phyloP scores from a whole-genome alignment of 2,797 vertebrate genomes.

The Tokudaia tokunoshimensis region DNA sequence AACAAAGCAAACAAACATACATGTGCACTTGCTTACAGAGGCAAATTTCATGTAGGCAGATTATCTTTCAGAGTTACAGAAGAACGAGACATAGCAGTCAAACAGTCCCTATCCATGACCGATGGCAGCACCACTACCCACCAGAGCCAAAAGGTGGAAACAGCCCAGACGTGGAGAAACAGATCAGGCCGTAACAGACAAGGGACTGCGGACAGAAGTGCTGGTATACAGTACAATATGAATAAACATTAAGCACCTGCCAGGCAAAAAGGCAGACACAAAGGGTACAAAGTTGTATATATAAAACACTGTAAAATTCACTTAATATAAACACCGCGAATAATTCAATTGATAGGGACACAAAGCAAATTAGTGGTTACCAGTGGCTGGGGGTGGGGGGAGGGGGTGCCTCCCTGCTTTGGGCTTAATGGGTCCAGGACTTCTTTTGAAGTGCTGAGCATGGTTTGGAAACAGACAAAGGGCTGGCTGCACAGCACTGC shows the following conservation, averaged over 20 bases:
- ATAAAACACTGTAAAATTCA: background rate
- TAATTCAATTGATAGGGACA: background rate
- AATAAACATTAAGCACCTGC: background rate
- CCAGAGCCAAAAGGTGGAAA: background rate
- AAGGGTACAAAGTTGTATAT: background rate
- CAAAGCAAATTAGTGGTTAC: background rate
- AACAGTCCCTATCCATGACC: background rate
- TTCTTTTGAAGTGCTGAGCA: background rate
- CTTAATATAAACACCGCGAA: background rate
- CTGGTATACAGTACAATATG: no score
- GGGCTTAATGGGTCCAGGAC: background rate
- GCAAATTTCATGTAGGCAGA: background rate
- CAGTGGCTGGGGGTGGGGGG: background rate
- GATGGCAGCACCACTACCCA: background rate
- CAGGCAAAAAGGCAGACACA: background rate
- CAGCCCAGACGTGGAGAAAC: background rate
- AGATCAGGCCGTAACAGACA: background rate
- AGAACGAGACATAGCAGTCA: background rate
- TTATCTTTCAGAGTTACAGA: background rate
- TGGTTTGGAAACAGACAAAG: background rate
- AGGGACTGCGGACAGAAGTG: background rate
- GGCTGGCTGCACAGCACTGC: background rate
- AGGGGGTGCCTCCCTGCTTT: background rate
- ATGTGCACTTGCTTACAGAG: background rate
- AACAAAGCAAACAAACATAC: slow-evolving; percentile 15